Base-by-base conservation (phyloP, 2,888 invertebrate species). In the Periphyllus acericola region DNA sequence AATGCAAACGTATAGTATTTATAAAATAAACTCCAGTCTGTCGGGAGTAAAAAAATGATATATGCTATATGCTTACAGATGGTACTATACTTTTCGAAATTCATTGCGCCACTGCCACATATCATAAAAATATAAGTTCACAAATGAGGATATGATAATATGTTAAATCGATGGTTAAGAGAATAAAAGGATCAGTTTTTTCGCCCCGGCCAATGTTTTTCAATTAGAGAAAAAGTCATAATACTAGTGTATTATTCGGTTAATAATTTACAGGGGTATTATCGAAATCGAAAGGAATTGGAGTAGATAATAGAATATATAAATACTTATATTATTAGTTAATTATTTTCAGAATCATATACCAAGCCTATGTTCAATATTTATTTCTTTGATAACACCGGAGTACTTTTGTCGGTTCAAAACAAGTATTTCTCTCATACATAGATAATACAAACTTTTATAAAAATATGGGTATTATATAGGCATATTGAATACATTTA, bases 61-160 rank as follows among this genome's bases (percentile, higher is more conserved):
- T 75, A 83, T 40, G 29, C 40, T 66, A 75, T 75, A 83, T 40
- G 29, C 40, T 40, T 74, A 36, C 36, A 25, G 55, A 36, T 40
- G 60, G 11, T 40, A 75, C 32, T 79, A 36, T 36, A 25, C 32
- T 34, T 52, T 52, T 75, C 66, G 25, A 75, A 83, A 84, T 55
- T 60, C 29, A 60, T 83, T 83, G 1, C 25, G 3, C 19, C 5
- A 25, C 4, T 60, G 3, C 75, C 75, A 66, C 46, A 29, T 46
- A 46, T 83, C 72, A 55, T 75, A 82, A 75, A 60, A 74, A 72
- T 83, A 83, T 60, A 29, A 60, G 60, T 83, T 74, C 29, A 19
- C 74, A 60, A 60, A 40, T 75, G 60, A 40, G 60, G 66, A 46
- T 46, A 46, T 46, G 14, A 11, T 52, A 71, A 72, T 52, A 71